A percentile compares a stretch with the other conserved stretches of the same genome.
These are phyloP conservation scores for Parascotia fuliginaria DNA, from an alignment of 2,888 invertebrate genomes.

Conservation along the genomic window DNA sequence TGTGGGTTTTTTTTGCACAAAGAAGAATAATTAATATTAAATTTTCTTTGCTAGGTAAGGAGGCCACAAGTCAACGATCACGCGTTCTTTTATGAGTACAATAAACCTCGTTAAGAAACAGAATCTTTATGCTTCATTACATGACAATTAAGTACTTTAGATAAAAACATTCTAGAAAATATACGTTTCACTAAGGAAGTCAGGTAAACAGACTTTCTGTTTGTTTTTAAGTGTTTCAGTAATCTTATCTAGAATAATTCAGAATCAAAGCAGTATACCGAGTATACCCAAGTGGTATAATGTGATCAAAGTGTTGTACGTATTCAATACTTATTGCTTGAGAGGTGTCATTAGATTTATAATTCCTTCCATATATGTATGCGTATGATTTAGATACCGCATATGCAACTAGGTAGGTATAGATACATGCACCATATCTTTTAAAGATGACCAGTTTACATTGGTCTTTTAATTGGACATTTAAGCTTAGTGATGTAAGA, in stretches of 20 bases:
- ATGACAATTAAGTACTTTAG: not conserved
- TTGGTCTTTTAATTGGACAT: too few species aligned
- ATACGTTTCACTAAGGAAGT: not conserved
- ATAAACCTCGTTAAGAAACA: not conserved
- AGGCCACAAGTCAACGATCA: not conserved
- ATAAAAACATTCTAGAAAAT: not conserved
- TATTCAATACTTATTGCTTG: not conserved
- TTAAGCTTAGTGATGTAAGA: too few species aligned
- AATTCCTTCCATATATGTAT: slow-evolving; percentile 12
- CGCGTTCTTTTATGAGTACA: not conserved
- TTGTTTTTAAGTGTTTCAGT: not conserved
- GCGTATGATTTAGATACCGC: not conserved
- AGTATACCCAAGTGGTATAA: not conserved
- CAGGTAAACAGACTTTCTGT: not conserved
- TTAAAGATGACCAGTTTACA: too few species aligned
- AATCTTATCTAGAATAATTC: slow-evolving; percentile 12
- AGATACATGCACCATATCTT: too few species aligned
- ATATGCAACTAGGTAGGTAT: too few species aligned
- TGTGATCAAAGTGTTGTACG: not conserved
- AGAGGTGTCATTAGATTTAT: slow-evolving; percentile 12
- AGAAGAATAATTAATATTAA: too few species aligned
- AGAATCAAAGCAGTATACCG: not conserved
- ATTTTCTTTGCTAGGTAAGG: not conserved
- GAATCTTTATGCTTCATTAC: not conserved
- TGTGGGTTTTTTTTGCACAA: too few species aligned